These are phyloP conservation scores for Neogobius melanostomus DNA, from an alignment of 2,113 vertebrate species.

Conservation along the genomic window DNA sequence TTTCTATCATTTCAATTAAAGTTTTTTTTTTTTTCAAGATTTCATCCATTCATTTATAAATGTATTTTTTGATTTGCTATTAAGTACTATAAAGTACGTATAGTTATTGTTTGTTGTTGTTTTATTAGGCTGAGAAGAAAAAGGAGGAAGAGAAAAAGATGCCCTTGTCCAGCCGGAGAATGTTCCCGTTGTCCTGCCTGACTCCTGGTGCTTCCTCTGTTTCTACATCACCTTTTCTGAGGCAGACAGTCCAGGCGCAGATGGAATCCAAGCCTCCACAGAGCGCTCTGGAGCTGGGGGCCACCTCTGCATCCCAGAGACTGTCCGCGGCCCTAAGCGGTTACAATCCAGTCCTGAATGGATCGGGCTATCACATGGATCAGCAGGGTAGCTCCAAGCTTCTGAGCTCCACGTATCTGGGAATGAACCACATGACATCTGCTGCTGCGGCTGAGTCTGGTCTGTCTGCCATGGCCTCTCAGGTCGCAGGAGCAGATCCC, in stretches of 20 bases:
- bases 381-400: slow-evolving; percentile 54
- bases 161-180: slow-evolving; percentile 85
- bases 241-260: slow-evolving; percentile 77
- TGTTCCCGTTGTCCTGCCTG: slow-evolving; percentile 83
- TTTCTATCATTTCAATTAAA: not conserved
- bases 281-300: slow-evolving; percentile 68
- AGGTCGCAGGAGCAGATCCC: slow-evolving; percentile 59
- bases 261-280: slow-evolving; percentile 74
- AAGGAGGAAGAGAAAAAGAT: slow-evolving; percentile 88
- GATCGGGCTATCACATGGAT: slow-evolving; percentile 72
- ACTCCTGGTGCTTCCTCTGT: slow-evolving; percentile 80
- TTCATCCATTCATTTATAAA: not conserved
- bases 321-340: slow-evolving; percentile 66
- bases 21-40: not conserved
- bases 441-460: slow-evolving; percentile 63
- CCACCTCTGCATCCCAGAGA: slow-evolving; percentile 66
- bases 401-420: slow-evolving; percentile 47
- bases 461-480: slow-evolving; percentile 67
- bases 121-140: slow-evolving; percentile 85
- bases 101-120: slow-evolving; percentile 33
- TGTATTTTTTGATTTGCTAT: not conserved
- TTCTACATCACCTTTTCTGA: slow-evolving; percentile 77
- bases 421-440: slow-evolving; percentile 57
- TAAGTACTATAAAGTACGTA: slow-evolving; percentile 1
- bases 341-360: slow-evolving; percentile 77